phyloP scores from a whole-genome alignment of 35 echinoderm and acorn worm species.

The Diadema setosum region DNA sequence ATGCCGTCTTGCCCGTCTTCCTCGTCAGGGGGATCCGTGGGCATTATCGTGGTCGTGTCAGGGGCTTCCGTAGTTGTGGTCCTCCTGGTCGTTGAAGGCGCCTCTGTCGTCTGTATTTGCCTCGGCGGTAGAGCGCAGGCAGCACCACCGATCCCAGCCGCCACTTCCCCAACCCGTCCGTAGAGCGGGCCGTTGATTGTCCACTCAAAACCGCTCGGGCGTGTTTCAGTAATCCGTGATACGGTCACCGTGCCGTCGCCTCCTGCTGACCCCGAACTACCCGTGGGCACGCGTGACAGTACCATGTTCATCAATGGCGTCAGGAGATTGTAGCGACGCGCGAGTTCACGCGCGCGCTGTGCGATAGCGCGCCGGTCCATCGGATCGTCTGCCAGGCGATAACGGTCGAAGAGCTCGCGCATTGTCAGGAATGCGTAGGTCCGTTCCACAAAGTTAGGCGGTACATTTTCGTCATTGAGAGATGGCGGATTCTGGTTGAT shows the following conservation, averaged over 20 bases:
- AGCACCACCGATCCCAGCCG: constrained; percentile 52
- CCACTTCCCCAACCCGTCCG: constrained; percentile 31
- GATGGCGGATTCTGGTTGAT: background rate
- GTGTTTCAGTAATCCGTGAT: background rate
- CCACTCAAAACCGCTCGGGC: constrained; percentile 63
- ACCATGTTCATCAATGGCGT: constrained; percentile 84
- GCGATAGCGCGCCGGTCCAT: constrained; percentile 52
- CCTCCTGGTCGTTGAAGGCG: background rate
- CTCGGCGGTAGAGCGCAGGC: constrained; percentile 6
- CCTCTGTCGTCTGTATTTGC: background rate
- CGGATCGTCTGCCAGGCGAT: constrained; percentile 45
- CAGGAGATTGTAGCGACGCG: constrained; percentile 73
- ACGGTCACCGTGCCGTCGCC: background rate
- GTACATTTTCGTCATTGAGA: constrained; percentile 2
- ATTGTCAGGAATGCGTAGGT: constrained; percentile 88
- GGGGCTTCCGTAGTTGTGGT: background rate
- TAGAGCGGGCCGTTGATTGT: constrained; percentile 38
- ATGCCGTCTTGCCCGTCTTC: too few species aligned
- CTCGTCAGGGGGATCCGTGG: too few species aligned
- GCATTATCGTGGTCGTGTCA: background rate
- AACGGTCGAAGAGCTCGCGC: constrained; percentile 62
- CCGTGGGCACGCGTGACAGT: background rate
- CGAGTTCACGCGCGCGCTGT: constrained; percentile 52
- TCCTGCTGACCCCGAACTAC: background rate
- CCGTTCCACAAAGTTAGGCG: constrained; percentile 70